Conservation (phyloP, 2,797 vertebrate genomes). For the Taeniopygia guttata region DNA sequence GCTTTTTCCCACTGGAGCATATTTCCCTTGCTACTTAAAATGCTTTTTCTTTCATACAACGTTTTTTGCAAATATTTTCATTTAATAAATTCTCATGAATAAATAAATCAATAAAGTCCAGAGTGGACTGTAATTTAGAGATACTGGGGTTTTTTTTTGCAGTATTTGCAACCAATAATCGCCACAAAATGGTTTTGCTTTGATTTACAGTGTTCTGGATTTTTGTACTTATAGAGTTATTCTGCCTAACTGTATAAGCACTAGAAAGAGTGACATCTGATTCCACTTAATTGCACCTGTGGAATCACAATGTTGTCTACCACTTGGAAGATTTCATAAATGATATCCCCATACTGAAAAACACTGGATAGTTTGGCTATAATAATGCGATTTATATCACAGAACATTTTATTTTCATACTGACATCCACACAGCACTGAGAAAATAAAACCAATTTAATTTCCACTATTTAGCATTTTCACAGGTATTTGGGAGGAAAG, state of each 20-base stretch:
- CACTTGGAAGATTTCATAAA: not conserved
- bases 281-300: not conserved
- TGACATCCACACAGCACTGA: not conserved
- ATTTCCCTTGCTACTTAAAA: not conserved
- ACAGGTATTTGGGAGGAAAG: not conserved
- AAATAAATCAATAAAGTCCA: not conserved
- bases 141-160: not conserved
- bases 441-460: not conserved
- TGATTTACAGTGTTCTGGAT: not conserved
- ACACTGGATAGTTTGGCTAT: not conserved
- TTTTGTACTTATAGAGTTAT: not conserved
- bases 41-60: constrained; percentile 14
- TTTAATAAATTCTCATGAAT: not conserved
- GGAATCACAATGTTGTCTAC: not conserved
- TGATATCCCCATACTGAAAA: not conserved
- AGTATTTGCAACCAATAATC: not conserved
- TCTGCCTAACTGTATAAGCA: not conserved
- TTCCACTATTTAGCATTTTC: constrained; percentile 8
- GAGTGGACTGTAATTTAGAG: not conserved
- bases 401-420: not conserved
- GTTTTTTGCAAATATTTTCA: not conserved
- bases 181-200: not conserved
- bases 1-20: not conserved
- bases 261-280: not conserved
- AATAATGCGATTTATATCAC: not conserved